Evolutionary conservation across 2,797 vertebrate genomes (phyloP), one percentile per base, ranked within the genome.

Genomic region (Cetoscarus ocellatus): DNA sequence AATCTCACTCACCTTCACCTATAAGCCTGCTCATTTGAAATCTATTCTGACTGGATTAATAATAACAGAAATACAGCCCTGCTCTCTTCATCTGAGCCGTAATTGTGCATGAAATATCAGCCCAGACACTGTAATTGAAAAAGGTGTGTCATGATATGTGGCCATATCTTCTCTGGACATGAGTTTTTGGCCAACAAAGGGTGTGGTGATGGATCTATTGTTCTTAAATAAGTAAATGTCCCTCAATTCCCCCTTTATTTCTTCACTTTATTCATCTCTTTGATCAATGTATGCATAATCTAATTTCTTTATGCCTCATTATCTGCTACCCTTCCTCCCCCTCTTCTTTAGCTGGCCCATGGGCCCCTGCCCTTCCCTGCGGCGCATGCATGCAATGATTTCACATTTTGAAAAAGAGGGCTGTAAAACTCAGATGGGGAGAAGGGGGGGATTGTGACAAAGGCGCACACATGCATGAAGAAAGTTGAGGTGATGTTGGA

Each of bases 161-260:
- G 39, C 66, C 67, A 35, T 62, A 54, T 73, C 56, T 55, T 75
- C 27, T 72, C 54, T 66, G 79, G 68, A 68, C 57, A 67, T 40
- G 51, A 47, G 73, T 82, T 82, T 27, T 48, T 61, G 71, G 60
- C 61, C 52, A 55, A 69, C n/a, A 74, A 72, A 54, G 85, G 89
- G 89, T 90, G 88, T 86, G 87, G 77, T 85, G 87, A 75, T 84
- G 58, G 52, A 72, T 56, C 63, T 14, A 74, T 75, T 85, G 81
- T 75, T 58, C 49, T 71, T 58, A 38, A 27, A 49, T 43, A 83
- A 73, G 52, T 78, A 60, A 67, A n/a, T 36, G 70, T 42, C 1
- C 43, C 56, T 10, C 17, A 10, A 42, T n/a, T 18, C 9, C 44
- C 2, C 54, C 14, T 38, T 10, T 9, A 47, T 61, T 8, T 15